Conservation (phyloP, 1,140 invertebrate species). For the Zaprionus taronus region DNA sequence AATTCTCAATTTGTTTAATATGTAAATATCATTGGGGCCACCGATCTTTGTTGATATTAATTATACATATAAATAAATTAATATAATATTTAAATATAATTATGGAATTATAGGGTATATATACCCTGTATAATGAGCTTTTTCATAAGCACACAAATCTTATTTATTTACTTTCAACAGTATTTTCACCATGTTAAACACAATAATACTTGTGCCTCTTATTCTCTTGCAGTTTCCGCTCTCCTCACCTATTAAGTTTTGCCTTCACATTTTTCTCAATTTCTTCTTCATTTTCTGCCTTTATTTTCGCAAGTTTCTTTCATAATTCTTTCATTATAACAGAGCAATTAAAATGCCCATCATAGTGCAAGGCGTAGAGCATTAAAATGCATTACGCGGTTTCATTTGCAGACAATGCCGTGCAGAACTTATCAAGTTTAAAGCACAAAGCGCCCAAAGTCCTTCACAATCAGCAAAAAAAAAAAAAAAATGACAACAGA, state of each 20-base stretch:
- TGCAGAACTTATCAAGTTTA: conserved; percentile 57
- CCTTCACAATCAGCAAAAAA: conserved; percentile 49
- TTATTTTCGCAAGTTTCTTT: background rate
- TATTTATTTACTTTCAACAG: background rate
- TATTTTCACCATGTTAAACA: background rate
- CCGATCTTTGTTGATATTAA: too few species aligned
- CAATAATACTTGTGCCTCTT: background rate
- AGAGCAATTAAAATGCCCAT: conserved; percentile 25
- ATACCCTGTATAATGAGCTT: background rate
- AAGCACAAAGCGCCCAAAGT: conserved; percentile 37
- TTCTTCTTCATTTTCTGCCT: background rate
- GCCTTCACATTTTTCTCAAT: background rate
- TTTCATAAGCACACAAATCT: background rate
- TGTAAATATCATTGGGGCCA: too few species aligned
- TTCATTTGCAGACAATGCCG: conserved; percentile 33
- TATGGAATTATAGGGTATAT: background rate
- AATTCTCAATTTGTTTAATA: too few species aligned
- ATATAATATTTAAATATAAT: too few species aligned
- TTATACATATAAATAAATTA: too few species aligned
- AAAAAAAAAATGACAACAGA: conserved; percentile 11
- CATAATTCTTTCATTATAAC: conserved; percentile 9
- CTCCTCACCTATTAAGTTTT: background rate
- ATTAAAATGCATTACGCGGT: conserved; percentile 35
- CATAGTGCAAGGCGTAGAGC: background rate
- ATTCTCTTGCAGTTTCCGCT: too few species aligned